Evolutionary conservation across 2,113 vertebrate species (phyloP).

Genomic region (Callopanchax toddi): DNA sequence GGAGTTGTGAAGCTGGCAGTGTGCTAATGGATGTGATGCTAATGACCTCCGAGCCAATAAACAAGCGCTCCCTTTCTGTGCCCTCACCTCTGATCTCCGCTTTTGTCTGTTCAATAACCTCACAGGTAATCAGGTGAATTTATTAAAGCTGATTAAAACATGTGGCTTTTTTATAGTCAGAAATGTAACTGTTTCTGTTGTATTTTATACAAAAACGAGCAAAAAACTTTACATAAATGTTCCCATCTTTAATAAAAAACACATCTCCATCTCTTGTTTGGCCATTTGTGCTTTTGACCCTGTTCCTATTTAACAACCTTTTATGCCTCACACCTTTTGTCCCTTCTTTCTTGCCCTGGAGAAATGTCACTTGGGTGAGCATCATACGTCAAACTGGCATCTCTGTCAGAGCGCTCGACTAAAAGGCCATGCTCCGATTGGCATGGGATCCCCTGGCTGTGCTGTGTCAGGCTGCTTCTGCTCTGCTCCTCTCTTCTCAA

Average conservation of each 20-base stretch:
- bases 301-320: slow-evolving; percentile 52
- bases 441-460: slow-evolving; percentile 69
- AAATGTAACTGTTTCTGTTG: no score
- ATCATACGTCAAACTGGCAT: slow-evolving; percentile 77
- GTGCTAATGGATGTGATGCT: slow-evolving; percentile 68
- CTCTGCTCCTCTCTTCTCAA: slow-evolving; percentile 19
- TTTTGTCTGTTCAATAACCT: slow-evolving; percentile 49
- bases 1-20: slow-evolving; percentile 56
- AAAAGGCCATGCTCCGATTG: slow-evolving; percentile 79
- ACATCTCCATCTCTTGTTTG: no score
- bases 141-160: not conserved
- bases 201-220: no score
- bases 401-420: slow-evolving; percentile 68
- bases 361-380: slow-evolving; percentile 73
- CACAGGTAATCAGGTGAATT: slow-evolving; percentile 36
- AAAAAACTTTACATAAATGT: no score
- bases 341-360: slow-evolving; percentile 54
- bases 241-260: no score
- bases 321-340: slow-evolving; percentile 41
- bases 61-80: slow-evolving; percentile 43
- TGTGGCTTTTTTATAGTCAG: no score
- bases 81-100: slow-evolving; percentile 49
- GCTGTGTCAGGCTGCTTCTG: slow-evolving; percentile 46
- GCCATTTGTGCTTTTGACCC: slow-evolving; percentile 28
- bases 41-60: slow-evolving; percentile 74